A percentile compares a stretch with the other conserved stretches of the same genome.
phyloP scores from a whole-genome alignment of 2,113 vertebrate genomes.

The Tautogolabrus adspersus region DNA sequence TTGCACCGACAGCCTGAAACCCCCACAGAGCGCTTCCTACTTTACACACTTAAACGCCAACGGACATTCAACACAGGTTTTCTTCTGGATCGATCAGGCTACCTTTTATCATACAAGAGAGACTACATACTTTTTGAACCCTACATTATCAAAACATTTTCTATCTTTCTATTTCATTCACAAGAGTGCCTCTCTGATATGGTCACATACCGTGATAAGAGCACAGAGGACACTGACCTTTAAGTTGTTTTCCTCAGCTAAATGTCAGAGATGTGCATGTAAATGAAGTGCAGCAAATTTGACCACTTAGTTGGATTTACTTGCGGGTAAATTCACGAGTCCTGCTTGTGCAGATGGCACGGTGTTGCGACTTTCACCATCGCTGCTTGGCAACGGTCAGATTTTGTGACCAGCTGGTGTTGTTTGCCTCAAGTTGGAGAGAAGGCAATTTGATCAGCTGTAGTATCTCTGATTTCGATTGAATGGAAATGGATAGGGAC shows the following conservation, averaged over 20 bases:
- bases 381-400: slow-evolving; percentile 9
- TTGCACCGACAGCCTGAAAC: slow-evolving; percentile 32
- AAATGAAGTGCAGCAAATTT: slow-evolving; percentile 17
- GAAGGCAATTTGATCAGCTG: background rate
- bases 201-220: background rate
- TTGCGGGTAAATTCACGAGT: background rate
- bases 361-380: slow-evolving; percentile 22
- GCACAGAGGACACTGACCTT: slow-evolving; percentile 8
- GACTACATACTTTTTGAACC: background rate
- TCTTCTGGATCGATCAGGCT: background rate
- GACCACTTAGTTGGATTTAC: slow-evolving; percentile 24
- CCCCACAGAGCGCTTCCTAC: slow-evolving; percentile 7
- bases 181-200: background rate
- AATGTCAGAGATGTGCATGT: slow-evolving; percentile 31
- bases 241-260: background rate
- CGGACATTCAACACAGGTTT: background rate
- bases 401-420: slow-evolving; percentile 10
- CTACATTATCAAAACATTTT: background rate
- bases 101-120: background rate
- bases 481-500: background rate
- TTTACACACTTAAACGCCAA: background rate
- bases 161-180: background rate
- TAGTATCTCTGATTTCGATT: background rate
- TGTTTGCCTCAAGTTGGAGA: background rate
- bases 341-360: slow-evolving; percentile 29